phyloP scores from a whole-genome alignment of 2,797 vertebrate genomes.

The Catharus ustulatus region DNA sequence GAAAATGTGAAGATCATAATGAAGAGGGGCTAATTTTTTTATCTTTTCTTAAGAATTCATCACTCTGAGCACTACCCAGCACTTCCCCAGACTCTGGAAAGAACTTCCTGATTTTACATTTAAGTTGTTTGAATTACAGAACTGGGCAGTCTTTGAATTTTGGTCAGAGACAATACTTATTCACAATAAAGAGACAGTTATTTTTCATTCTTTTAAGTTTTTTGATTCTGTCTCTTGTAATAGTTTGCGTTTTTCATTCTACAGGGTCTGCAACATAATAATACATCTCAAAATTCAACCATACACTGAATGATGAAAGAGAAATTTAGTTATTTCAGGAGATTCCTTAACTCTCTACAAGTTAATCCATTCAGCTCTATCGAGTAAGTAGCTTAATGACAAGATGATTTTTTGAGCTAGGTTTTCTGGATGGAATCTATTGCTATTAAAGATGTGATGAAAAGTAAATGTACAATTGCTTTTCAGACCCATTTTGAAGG shows the following conservation, averaged over 20 bases:
- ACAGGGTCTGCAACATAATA: background rate
- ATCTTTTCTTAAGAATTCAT: background rate
- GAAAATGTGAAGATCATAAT: background rate
- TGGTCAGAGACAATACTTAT: conserved; percentile 2
- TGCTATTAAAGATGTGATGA: background rate
- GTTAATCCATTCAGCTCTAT: background rate
- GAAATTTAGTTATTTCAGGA: conserved; percentile 31
- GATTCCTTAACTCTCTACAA: background rate
- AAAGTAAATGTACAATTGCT: background rate
- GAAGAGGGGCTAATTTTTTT: rapidly evolving
- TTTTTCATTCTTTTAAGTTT: conserved; percentile 11
- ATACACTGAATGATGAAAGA: conserved; percentile 19
- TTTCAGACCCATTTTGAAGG: background rate
- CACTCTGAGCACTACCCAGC: background rate
- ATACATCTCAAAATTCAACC: conserved; percentile 46
- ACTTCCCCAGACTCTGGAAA: background rate
- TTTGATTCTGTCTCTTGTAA: background rate
- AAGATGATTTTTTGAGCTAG: background rate
- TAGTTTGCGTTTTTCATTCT: background rate
- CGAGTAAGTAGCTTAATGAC: background rate
- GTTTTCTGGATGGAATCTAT: background rate
- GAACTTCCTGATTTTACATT: background rate
- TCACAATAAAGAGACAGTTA: conserved; percentile 30
- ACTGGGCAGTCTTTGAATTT: conserved; percentile 33
- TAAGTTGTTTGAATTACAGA: conserved; percentile 7